Evolutionary conservation across 2,888 invertebrate genomes (phyloP).

Genomic region (Yponomeuta cagnagella): DNA sequence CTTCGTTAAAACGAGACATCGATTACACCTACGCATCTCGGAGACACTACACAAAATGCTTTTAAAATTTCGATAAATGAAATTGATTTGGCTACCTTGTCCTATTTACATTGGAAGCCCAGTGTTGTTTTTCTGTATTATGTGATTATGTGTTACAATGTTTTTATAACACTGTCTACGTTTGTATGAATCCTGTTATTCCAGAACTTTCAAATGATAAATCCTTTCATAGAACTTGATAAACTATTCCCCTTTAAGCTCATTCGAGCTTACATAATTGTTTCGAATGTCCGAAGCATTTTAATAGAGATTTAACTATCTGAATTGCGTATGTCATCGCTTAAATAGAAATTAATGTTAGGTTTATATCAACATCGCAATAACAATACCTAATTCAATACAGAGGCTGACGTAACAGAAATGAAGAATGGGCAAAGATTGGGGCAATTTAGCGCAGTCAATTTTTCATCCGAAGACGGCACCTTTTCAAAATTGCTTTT

Average conservation of each 20-base stretch:
- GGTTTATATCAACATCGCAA: not conserved
- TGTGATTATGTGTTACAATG: not conserved
- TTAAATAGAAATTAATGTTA: not conserved
- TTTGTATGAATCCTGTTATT: not conserved
- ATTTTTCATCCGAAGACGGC: not conserved
- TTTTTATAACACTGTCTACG: not conserved
- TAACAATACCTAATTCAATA: not conserved
- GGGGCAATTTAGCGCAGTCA: not conserved
- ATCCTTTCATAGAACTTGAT: not conserved
- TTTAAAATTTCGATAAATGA: conserved; percentile 18
- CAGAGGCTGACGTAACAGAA: not conserved
- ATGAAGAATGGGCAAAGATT: not conserved
- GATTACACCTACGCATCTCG: conserved; percentile 25
- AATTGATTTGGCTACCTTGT: not conserved
- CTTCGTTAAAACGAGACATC: not conserved
- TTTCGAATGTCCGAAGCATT: not conserved
- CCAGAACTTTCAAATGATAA: not conserved
- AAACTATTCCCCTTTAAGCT: not conserved
- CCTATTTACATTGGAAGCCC: not conserved
- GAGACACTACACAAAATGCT: conserved; percentile 22
- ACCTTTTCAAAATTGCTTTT: not conserved
- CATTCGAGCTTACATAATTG: not conserved
- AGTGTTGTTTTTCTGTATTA: not conserved
- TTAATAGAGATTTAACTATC: not conserved
- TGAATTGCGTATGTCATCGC: not conserved